Conservation (phyloP, 2,113 vertebrate genomes). For the Leptobrachium ailaonicum region DNA sequence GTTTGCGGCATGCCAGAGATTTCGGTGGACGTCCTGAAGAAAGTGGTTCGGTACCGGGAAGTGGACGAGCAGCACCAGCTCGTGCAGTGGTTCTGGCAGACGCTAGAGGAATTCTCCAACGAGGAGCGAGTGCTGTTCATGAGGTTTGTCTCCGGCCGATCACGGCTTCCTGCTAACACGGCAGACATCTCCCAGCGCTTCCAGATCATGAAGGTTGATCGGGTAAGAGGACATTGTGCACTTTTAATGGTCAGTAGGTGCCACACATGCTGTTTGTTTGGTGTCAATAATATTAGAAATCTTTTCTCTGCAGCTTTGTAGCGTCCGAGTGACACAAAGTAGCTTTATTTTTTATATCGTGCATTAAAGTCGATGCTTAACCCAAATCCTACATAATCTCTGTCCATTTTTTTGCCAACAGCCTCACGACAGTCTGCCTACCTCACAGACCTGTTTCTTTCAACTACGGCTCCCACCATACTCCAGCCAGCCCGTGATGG, state of each 20-base stretch:
- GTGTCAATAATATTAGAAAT: too few species aligned
- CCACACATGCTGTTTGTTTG: too few species aligned
- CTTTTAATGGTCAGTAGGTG: too few species aligned
- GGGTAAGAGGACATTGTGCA: slow-evolving; percentile 66
- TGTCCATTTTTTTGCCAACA: slow-evolving; percentile 57
- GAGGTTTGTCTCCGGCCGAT: slow-evolving; percentile 82
- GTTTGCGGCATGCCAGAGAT: slow-evolving; percentile 85
- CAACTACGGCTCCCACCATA: slow-evolving; percentile 83
- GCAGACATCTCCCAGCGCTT: slow-evolving; percentile 85
- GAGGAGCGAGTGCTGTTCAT: slow-evolving; percentile 85
- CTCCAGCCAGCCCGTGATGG: slow-evolving; percentile 81
- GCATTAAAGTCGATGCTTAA: too few species aligned
- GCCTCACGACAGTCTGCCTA: slow-evolving; percentile 87
- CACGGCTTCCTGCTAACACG: slow-evolving; percentile 80
- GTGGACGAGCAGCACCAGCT: slow-evolving; percentile 82
- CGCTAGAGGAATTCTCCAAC: slow-evolving; percentile 80
- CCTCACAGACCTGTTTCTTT: slow-evolving; percentile 89
- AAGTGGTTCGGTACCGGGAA: slow-evolving; percentile 81
- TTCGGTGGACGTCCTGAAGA: slow-evolving; percentile 80
- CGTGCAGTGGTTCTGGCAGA: slow-evolving; percentile 84
- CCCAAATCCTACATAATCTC: too few species aligned
- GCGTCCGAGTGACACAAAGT: too few species aligned
- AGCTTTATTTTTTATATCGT: too few species aligned
- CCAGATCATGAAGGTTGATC: slow-evolving; percentile 86
- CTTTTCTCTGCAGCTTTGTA: too few species aligned